Base-by-base conservation (phyloP, 2,888 invertebrate genomes). In the Colletes collaris region DNA sequence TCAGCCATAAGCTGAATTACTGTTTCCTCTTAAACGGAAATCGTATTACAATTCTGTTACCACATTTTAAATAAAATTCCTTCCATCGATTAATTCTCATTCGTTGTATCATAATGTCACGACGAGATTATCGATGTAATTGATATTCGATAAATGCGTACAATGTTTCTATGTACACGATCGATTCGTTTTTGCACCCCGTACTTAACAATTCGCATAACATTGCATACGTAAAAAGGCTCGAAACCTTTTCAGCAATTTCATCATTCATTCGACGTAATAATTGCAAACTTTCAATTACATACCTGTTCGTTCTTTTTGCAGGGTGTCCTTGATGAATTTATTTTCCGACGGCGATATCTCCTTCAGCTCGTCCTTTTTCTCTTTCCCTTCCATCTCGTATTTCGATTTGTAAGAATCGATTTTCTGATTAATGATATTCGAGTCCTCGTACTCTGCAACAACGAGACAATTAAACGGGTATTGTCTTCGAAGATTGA, bases 251-350 rank as follows among this genome's bases (percentile, higher is more conserved):
- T 27, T 27, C 2, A 27, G 55, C 37, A 59, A 73, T 53, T 13
- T 65, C 19, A 66, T 40, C 44, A 75, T 68, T 65, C 13, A 35
- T 63, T 46, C 64, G 19, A 35, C 19, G 11, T 55, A 46, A 46
- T 10, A 7, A 37, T 56, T n/a, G 27, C n/a, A 37, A 75, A 16
- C 53, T 44, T 58, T 19, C 16, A 74, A 60, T 77, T 70, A 74
- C 88, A 76, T 92, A 92, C 92, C 92, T 92, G 90, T 88, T 81
- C 91, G 90, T 80, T 92, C 90, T 80, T 91, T 91, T 81, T 91
- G 89, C 70, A 91, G 86, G 19, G 90, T 91, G 76, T 92, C 92
- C n/a, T 88, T 87, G 79, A 93, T 91, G 81, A 92, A 89, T 86
- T 93, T 92, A 67, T 89, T 87, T 82, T 93, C 91, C 3, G 87